phyloP scores from a whole-genome alignment of 2,888 invertebrate species.

The Hyles lineata region DNA sequence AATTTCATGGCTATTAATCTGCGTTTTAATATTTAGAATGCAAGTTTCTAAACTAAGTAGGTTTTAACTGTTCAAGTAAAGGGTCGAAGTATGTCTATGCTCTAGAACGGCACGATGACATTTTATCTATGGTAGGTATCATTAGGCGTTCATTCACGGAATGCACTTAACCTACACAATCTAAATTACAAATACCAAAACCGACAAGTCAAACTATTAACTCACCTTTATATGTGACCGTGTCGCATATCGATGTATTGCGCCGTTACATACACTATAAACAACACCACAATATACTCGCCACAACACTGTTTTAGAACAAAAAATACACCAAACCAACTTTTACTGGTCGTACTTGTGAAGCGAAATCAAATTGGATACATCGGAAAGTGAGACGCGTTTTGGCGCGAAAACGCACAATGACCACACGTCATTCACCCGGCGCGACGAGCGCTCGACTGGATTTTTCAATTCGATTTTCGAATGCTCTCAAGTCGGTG shows the following conservation, averaged over 20 bases:
- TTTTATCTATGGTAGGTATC: constrained; percentile 25
- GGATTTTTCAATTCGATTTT: constrained; percentile 46
- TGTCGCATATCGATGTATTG: constrained; percentile 43
- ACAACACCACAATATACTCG: constrained; percentile 34
- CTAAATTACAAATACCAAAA: constrained; percentile 37
- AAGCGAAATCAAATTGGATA: constrained; percentile 29
- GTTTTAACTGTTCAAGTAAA: constrained; percentile 19
- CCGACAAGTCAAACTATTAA: constrained; percentile 51
- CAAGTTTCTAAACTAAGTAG: constrained; percentile 20
- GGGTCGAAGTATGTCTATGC: constrained; percentile 23
- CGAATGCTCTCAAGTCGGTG: not conserved
- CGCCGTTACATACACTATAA: constrained; percentile 39
- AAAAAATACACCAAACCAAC: constrained; percentile 34
- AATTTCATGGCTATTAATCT: constrained; percentile 15
- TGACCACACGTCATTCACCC: constrained; percentile 49
- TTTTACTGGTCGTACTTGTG: constrained; percentile 22
- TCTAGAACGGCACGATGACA: constrained; percentile 23
- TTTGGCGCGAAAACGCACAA: constrained; percentile 65
- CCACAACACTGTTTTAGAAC: constrained; percentile 20
- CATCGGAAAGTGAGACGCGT: constrained; percentile 58
- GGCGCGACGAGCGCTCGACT: constrained; percentile 69
- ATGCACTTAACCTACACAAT: constrained; percentile 27
- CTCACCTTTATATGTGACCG: constrained; percentile 48
- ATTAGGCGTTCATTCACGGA: constrained; percentile 26
- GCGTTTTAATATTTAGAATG: not conserved